phyloP scores from a whole-genome alignment of 1,140 invertebrate genomes.

The Papilio polyxenes region DNA sequence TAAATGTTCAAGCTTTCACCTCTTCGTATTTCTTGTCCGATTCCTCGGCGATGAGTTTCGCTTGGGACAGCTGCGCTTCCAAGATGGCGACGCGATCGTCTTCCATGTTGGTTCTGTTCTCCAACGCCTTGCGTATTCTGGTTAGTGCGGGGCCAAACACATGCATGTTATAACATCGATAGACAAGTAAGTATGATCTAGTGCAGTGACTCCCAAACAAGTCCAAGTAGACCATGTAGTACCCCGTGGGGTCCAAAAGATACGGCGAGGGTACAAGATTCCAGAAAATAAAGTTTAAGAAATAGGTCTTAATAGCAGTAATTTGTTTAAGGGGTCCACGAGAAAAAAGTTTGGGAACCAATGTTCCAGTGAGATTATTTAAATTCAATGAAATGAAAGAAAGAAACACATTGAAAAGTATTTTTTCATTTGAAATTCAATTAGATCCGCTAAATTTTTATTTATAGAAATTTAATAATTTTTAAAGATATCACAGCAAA shows the following conservation, averaged over 20 bases:
- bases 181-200: constrained; percentile 45
- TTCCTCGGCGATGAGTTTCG: constrained; percentile 98
- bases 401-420: background rate
- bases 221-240: background rate
- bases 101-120: constrained; percentile 99
- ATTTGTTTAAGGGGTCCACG: too few relatives aligned
- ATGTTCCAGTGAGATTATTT: background rate
- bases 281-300: background rate
- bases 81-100: constrained; percentile 97
- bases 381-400: constrained; percentile 30
- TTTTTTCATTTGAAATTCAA: background rate
- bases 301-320: background rate
- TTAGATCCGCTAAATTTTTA: constrained; percentile 24
- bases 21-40: constrained; percentile 99
- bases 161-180: constrained; percentile 78
- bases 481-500: constrained; percentile 47
- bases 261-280: background rate
- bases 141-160: constrained; percentile 79
- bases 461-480: constrained; percentile 45
- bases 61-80: constrained; percentile 97
- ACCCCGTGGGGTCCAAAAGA: background rate
- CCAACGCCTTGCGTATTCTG: constrained; percentile 99
- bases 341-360: background rate
- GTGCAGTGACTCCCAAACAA: background rate
- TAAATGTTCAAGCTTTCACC: constrained; percentile 82